Evolutionary conservation across 2,888 invertebrate genomes (phyloP).

Genomic region (Cheilosia impressa): DNA sequence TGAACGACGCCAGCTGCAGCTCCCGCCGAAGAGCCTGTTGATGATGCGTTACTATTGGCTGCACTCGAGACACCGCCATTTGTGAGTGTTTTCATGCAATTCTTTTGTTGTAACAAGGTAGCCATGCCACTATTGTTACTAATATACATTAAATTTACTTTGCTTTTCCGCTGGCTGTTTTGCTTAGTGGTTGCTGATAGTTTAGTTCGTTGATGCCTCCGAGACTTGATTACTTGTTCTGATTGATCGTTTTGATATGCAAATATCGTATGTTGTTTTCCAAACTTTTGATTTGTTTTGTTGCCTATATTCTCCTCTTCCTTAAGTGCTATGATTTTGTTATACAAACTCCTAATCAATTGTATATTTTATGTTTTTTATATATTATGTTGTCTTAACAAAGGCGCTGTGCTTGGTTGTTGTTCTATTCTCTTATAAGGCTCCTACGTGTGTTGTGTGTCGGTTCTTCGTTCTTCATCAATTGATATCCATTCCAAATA

Average conservation of each 20-base stretch:
- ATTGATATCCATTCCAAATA: constrained; percentile 49
- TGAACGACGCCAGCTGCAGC: constrained; percentile 47
- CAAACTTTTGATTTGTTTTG: constrained; percentile 20
- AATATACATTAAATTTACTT: constrained; percentile 78
- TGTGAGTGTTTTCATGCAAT: constrained; percentile 90
- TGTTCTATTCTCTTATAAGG: constrained; percentile 47
- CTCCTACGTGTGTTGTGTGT: constrained; percentile 53
- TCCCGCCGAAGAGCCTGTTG: constrained; percentile 60
- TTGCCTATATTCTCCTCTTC: constrained; percentile 13
- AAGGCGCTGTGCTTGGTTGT: constrained; percentile 31
- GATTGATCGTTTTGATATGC: constrained; percentile 62
- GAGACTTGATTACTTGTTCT: constrained; percentile 29
- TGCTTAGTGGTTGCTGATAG: constrained; percentile 16
- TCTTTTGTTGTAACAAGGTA: constrained; percentile 93
- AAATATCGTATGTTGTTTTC: constrained; percentile 49
- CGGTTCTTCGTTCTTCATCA: constrained; percentile 46
- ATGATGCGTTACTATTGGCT: constrained; percentile 69
- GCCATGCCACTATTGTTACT: constrained; percentile 86
- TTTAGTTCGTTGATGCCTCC: constrained; percentile 22
- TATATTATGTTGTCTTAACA: constrained; percentile 17
- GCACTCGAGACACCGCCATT: constrained; percentile 84
- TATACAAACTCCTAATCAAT: constrained; percentile 17
- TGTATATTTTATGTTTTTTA: neutral
- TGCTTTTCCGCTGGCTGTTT: constrained; percentile 11
- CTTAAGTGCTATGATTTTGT: constrained; percentile 41